Percentiles rank a stretch among this genome's conserved stretches.
These are phyloP conservation scores for Accipiter virgatus DNA, from an alignment of 2,113 vertebrate species.

Conservation along the genomic window DNA sequence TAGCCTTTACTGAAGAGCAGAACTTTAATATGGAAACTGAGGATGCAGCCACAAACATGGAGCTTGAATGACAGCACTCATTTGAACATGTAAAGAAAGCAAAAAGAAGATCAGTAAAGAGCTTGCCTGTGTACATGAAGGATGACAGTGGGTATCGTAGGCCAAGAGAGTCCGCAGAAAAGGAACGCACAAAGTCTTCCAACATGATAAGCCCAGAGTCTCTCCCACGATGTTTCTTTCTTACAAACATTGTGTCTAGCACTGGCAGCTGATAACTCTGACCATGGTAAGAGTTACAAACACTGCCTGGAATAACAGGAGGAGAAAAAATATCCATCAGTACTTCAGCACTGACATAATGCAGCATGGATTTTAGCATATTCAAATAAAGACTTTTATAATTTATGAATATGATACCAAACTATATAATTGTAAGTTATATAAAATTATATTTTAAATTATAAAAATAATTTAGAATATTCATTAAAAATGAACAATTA, in stretches of 20 bases:
- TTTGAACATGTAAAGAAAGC: neutral
- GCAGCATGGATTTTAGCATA: neutral
- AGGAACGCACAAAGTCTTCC: conserved; percentile 86
- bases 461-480: neutral
- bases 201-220: conserved; percentile 82
- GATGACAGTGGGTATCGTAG: conserved; percentile 80
- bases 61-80: neutral
- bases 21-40: neutral
- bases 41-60: neutral
- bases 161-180: conserved; percentile 77
- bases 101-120: neutral
- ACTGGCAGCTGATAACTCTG: conserved; percentile 80
- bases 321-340: neutral
- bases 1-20: neutral
- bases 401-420: neutral
- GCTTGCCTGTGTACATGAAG: conserved; percentile 80
- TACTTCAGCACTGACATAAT: neutral
- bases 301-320: conserved; percentile 73
- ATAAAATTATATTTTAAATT: neutral
- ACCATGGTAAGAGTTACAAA: conserved; percentile 33
- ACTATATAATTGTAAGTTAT: neutral
- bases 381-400: neutral
- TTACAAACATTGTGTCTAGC: conserved; percentile 87
- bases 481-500: neutral
- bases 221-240: conserved; percentile 76